Evolutionary conservation across 2,797 vertebrate genomes (phyloP), one percentile per base, ranked within the genome.

Genomic region (Leontopithecus rosalia): DNA sequence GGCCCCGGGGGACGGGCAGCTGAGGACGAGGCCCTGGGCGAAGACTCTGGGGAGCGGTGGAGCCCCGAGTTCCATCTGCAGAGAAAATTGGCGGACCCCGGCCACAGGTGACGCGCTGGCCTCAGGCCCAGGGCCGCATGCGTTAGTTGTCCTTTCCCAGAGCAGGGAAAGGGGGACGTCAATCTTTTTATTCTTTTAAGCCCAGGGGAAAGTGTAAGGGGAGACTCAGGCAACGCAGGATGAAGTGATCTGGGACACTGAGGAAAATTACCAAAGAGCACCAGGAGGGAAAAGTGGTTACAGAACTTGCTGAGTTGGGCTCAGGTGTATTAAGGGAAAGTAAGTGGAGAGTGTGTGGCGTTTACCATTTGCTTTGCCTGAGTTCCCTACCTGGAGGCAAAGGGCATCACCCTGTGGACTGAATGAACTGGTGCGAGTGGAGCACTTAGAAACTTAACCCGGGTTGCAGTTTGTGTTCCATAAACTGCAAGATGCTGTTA

Each of bases 71-170:
- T n/a, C 19, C 75, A 13, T 22, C 73, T 48, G 58, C 97, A 11
- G 8, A 86, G 89, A 90, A 17, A 30, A 26, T 33, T 3, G 36
- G 46, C 13, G 36, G 85, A 90, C 48, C n/a, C 88, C 90, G 33
- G 48, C 58, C 36, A 30, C 95, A 98, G 98, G 98, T 98, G 97
- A 97, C 39, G 19, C 39, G 2, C 24, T 22, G 24, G n/a, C n/a
- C n/a, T 22, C 46, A n/a, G n/a, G 30, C 7, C 41, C 28, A 8
- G 17, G 10, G 7, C 41, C 81, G 15, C 43, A 7, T 12, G 7
- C 5, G 57, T 86, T n/a, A 28, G 77, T 43, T 6, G 41, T 39
- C 50, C 24, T 70, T 73, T 5, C 12, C 20, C 14, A n/a, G 58
- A 28, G 36, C 1, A 4, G 46, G 41, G 20, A 24, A 64, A 19